phyloP scores from a whole-genome alignment of 2,113 vertebrate species.

The Petromus typicus region DNA sequence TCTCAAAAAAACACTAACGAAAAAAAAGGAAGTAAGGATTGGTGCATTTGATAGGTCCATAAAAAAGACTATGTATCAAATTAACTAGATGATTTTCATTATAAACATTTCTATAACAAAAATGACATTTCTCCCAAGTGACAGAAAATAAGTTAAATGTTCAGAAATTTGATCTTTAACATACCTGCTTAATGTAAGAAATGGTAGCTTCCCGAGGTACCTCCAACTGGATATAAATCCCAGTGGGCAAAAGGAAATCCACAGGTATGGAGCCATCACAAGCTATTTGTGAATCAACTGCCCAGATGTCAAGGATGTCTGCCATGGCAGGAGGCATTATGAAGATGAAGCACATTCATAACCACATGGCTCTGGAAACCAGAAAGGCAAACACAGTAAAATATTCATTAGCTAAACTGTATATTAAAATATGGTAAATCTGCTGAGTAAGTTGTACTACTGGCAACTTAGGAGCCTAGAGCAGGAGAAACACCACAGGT shows the following conservation, averaged over 20 bases:
- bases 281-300: slow-evolving; percentile 93
- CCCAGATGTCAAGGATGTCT: slow-evolving; percentile 98
- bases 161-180: slow-evolving; percentile 48
- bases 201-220: slow-evolving; percentile 97
- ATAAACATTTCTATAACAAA: slow-evolving; percentile 34
- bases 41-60: not conserved
- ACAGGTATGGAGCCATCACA: slow-evolving; percentile 93
- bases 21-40: not conserved
- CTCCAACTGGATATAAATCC: slow-evolving; percentile 98
- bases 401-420: slow-evolving; percentile 61
- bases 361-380: slow-evolving; percentile 91
- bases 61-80: slow-evolving; percentile 30
- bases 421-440: not conserved
- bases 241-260: slow-evolving; percentile 97
- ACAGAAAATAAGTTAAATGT: not conserved
- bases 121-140: not conserved
- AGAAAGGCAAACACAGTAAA: slow-evolving; percentile 47
- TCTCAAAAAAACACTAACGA: too few species aligned
- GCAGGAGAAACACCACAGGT: not conserved
- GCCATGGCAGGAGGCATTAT: slow-evolving; percentile 99
- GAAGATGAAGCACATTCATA: slow-evolving; percentile 90
- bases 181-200: slow-evolving; percentile 97
- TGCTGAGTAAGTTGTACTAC: not conserved
- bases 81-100: slow-evolving; percentile 6
- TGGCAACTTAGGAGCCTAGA: not conserved